Evolutionary conservation across 2,797 vertebrate species (phyloP).

Genomic region (Spheniscus humboldti): DNA sequence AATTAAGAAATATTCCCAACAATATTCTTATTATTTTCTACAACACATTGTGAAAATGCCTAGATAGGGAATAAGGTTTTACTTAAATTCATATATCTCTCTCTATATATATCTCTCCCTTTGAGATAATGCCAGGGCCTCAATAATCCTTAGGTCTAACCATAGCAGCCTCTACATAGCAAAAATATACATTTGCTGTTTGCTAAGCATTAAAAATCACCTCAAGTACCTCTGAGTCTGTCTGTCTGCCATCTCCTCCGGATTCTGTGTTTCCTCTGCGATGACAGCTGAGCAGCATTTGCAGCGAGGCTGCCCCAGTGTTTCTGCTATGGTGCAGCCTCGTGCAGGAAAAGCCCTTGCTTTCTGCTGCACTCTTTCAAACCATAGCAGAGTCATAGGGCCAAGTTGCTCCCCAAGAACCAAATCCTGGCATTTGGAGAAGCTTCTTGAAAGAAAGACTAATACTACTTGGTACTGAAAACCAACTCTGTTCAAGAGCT

Average conservation of each 20-base stretch:
- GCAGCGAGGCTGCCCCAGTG: rapidly evolving
- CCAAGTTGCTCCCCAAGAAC: not conserved
- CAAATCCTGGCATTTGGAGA: not conserved
- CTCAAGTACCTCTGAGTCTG: not conserved
- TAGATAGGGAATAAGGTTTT: not conserved
- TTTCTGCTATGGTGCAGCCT: not conserved
- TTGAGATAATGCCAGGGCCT: not conserved
- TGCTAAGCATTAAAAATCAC: not conserved
- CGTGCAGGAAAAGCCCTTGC: not conserved
- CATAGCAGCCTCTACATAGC: not conserved
- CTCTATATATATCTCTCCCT: not conserved
- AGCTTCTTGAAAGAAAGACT: not conserved
- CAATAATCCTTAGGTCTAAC: not conserved
- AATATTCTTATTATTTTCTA: not conserved
- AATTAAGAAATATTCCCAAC: not conserved
- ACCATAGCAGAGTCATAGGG: not conserved
- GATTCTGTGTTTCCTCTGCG: not conserved
- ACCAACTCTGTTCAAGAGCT: not conserved
- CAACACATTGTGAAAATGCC: not conserved
- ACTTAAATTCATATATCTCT: not conserved
- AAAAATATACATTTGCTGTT: not conserved
- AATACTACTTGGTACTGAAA: not conserved
- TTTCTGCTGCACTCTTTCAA: not conserved
- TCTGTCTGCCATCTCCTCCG: not conserved
- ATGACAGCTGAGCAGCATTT: not conserved